Conservation (phyloP, 2,888 invertebrate species). For the Conchocele bisecta region DNA sequence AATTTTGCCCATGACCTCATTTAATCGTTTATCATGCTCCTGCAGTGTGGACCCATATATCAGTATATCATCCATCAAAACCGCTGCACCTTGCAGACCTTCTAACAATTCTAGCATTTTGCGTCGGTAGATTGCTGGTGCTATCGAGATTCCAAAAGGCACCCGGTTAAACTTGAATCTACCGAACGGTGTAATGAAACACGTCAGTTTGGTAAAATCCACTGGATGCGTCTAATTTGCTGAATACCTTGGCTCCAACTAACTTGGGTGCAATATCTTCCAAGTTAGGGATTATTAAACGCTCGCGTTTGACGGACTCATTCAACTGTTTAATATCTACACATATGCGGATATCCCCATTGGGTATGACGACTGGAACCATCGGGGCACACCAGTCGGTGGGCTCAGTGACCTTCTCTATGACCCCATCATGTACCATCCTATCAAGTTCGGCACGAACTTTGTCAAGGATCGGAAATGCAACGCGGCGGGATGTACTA, state of each 20-base stretch:
- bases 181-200: conserved; percentile 45
- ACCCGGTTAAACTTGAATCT: conserved; percentile 36
- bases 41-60: conserved; percentile 25
- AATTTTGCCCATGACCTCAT: conserved; percentile 20
- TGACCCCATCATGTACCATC: conserved; percentile 44
- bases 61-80: conserved; percentile 48
- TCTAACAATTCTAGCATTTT: conserved; percentile 30
- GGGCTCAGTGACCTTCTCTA: conserved; percentile 32
- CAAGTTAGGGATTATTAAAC: conserved; percentile 43
- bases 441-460: conserved; percentile 40
- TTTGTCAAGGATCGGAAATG: conserved; percentile 22
- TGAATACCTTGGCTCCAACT: conserved; percentile 38
- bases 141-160: conserved; percentile 45
- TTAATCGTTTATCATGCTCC: conserved; percentile 41
- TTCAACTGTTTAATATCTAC: conserved; percentile 53
- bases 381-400: conserved; percentile 48
- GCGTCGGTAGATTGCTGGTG: conserved; percentile 37
- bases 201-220: conserved; percentile 54
- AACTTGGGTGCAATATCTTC: conserved; percentile 48
- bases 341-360: conserved; percentile 43
- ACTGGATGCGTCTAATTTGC: conserved; percentile 45
- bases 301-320: conserved; percentile 42
- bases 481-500: conserved; percentile 21
- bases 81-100: conserved; percentile 38
- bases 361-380: conserved; percentile 45